A percentile compares a stretch with the other conserved stretches of the same genome.
Evolutionary conservation across 2,888 invertebrate genomes (phyloP).

Genomic region (Beris morrisii): DNA sequence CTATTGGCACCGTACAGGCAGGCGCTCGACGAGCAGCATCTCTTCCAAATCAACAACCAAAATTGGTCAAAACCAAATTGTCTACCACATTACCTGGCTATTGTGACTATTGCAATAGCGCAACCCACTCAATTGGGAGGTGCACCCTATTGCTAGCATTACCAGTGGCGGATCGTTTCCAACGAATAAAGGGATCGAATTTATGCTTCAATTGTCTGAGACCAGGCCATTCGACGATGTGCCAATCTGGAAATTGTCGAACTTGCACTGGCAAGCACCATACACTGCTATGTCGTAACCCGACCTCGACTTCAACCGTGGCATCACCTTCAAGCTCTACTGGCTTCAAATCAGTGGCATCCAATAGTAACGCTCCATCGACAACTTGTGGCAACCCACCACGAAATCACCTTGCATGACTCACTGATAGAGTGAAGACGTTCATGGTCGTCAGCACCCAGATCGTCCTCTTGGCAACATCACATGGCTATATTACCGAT

Average conservation of each 20-base stretch:
- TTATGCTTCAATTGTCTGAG: constrained; percentile 33
- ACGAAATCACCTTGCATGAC: constrained; percentile 20
- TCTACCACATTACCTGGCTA: too few species aligned
- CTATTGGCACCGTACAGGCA: not conserved
- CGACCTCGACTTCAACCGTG: not conserved
- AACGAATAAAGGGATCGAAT: constrained; percentile 19
- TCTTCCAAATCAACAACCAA: too few species aligned
- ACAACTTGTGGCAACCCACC: constrained; percentile 6
- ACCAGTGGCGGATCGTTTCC: constrained; percentile 29
- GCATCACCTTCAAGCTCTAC: constrained; percentile 3
- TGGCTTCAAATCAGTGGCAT: not conserved
- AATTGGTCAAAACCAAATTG: too few species aligned
- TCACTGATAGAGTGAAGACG: too few species aligned
- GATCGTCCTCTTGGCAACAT: constrained; percentile 31
- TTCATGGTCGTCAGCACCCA: constrained; percentile 28
- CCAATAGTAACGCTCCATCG: not conserved
- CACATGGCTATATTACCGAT: constrained; percentile 32
- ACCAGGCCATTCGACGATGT: constrained; percentile 31
- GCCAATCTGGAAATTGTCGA: constrained; percentile 21
- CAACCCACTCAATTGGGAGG: constrained; percentile 16
- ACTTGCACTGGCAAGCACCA: constrained; percentile 27
- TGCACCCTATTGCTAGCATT: constrained; percentile 26
- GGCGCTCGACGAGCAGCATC: too few species aligned
- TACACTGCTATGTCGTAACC: not conserved
- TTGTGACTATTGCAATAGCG: constrained; percentile 14